Base-by-base conservation (phyloP, 1,140 invertebrate species). In the Caligus rogercresseyi region DNA sequence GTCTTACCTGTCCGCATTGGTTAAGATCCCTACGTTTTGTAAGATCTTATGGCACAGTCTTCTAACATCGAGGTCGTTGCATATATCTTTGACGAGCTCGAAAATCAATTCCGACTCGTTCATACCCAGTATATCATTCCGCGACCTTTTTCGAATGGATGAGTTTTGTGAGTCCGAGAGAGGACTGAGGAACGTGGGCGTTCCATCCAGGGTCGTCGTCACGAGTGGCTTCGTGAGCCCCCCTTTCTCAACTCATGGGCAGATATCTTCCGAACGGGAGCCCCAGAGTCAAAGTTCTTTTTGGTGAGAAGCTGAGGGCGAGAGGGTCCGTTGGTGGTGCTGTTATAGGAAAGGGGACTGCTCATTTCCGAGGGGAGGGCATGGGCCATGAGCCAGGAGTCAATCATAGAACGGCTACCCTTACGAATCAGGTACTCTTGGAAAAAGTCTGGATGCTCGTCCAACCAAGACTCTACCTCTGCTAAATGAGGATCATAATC, bases 21-120 rank as follows among this genome's bases (percentile, higher is more conserved):
- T 75, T 3, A 96, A 75, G 58, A 91, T 87, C 67, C 86, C 87
- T 18, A 95, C 89, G 71, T 95, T 95, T 74, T 93, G 90, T 20
- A 96, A 78, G 69, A 95, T 96, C 75, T 96, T 96, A 76, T 94
- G 89, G 71, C 90, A 94, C 66, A 95, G 73, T 15, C 87, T 89
- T 63, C 87, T 80, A 18, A 95, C 84, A 69, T 96, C 92, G 68
- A 96, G 74, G 72, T 95, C 91, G 73, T 94, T 92, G 75, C 89
- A 95, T 69, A 95, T 94, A 72, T 94, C 90, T 75, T 94, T 93
- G 60, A 88, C 90, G 77, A 95, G 74, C 75, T 95, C 90, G 73
- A 94, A 93, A 71, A 96, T 91, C 54, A 95, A 80, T 75, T 95
- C 88, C 71, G 88, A 89, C 71, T 95, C 90, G 69, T 94, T 89